Percentiles rank a stretch among this genome's conserved stretches.
phyloP scores from a whole-genome alignment of 2,888 invertebrate genomes.

The Eupeodes latifasciatus region DNA sequence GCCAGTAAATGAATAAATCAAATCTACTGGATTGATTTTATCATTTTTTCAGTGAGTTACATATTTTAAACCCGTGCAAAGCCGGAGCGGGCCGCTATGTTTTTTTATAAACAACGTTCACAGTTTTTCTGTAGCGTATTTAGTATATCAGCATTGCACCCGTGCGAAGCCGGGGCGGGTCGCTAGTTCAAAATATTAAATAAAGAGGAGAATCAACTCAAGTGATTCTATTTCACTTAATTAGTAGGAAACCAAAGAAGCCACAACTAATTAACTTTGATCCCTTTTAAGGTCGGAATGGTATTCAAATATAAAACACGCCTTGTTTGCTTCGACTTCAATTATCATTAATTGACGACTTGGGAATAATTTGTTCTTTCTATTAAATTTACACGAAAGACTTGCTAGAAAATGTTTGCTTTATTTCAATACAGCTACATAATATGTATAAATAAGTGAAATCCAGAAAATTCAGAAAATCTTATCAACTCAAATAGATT shows the following conservation, averaged over 20 bases:
- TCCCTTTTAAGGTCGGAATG: neutral
- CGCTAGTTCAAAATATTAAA: neutral
- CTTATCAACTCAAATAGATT: too few species aligned
- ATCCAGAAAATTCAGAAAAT: neutral
- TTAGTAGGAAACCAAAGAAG: slow-evolving; percentile 23
- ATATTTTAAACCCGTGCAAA: too few species aligned
- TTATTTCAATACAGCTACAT: neutral
- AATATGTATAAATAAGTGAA: neutral
- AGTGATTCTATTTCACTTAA: slow-evolving; percentile 13
- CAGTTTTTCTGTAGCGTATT: too few species aligned
- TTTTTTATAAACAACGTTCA: too few species aligned
- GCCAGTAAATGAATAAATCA: too few species aligned
- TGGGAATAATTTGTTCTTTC: slow-evolving; percentile 7
- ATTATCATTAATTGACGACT: slow-evolving; percentile 10
- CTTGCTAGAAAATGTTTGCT: neutral
- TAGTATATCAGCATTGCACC: too few species aligned
- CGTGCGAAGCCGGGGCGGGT: too few species aligned
- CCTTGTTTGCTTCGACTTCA: neutral
- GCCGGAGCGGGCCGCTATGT: too few species aligned
- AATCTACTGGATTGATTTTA: too few species aligned
- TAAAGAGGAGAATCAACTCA: neutral
- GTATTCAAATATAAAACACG: slow-evolving; percentile 22
- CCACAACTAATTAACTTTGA: slow-evolving; percentile 1
- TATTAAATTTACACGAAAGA: slow-evolving; percentile 18
- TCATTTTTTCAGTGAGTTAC: too few species aligned